Base-by-base conservation (phyloP, 2,888 invertebrate genomes). In the Cenopis cana region DNA sequence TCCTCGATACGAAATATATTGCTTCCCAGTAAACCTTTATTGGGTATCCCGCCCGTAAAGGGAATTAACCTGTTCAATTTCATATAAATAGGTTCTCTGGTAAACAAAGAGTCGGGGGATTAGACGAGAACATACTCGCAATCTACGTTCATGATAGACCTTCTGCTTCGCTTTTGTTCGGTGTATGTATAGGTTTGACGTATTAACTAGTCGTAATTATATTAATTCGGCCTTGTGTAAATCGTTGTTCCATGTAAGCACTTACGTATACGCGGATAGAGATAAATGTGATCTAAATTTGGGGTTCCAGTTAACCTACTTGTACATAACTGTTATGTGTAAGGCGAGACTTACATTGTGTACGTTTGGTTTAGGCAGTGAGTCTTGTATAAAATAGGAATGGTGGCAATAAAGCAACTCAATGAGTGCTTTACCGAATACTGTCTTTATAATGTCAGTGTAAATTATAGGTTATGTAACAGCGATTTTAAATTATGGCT, bases 1-100 rank as follows among this genome's bases (percentile, higher is more conserved):
- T 62, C 67, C 67, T 60, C 33, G 71, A 67, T 64, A 69, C 68
- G 76, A 73, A 77, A 82, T 81, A 81, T 82, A 82, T 82, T 80
- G 80, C 80, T 76, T 75, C 73, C 75, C 75, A 78, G 79, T 78
- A 77, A 78, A 78, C 80, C 81, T 79, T 83, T 82, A 82, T 82
- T 82, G 79, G 79, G 78, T 77, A 78, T 77, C 75, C 55, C 75
- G 75, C 73, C 73, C 79, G 80, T 79, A 79, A 81, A 79, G 80
- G 76, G 77, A 77, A 82, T 82, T 83, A 82, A 77, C 80, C 79
- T 77, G 76, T 78, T 77, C 78, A 75, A 77, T 77, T 78, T 76
- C 76, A 76, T 77, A 77, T 77, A 76, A 78, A 76, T 74, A 75
- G 73, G 75, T 74, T 73, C 68, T 62, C 68, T 61, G 61, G 75